phyloP scores from a whole-genome alignment of 2,797 vertebrate genomes.

The Selene dorsalis region DNA sequence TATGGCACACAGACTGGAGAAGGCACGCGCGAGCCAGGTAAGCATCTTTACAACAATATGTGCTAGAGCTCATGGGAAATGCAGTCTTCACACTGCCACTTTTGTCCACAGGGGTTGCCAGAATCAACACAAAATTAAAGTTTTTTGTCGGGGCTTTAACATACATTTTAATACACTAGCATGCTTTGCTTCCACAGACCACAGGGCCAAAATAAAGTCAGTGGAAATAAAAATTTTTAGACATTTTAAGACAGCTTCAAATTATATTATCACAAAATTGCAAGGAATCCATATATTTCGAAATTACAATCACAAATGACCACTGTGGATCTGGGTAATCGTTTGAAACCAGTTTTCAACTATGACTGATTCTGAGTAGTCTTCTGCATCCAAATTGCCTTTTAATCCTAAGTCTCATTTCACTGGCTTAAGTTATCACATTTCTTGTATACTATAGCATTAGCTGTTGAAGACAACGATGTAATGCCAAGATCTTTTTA shows the following conservation, averaged over 20 bases:
- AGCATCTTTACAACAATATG: no score
- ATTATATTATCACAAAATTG: background rate
- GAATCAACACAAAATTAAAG: no score
- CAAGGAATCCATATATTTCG: slow-evolving; percentile 3
- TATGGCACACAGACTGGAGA: no score
- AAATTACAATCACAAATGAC: background rate
- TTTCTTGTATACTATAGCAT: background rate
- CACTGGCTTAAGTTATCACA: background rate
- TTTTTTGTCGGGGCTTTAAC: no score
- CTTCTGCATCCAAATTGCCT: slow-evolving; percentile 8
- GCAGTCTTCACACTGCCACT: no score
- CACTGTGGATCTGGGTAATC: background rate
- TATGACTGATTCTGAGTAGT: background rate
- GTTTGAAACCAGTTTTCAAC: slow-evolving; percentile 10
- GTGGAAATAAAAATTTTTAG: background rate
- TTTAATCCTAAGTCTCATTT: background rate
- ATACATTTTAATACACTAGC: background rate
- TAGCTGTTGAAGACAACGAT: background rate
- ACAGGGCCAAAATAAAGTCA: background rate
- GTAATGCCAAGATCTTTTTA: no score
- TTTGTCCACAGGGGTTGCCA: no score
- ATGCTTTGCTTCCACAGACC: background rate
- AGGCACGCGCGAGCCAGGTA: no score
- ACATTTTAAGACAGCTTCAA: background rate
- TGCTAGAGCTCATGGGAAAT: no score